Percentiles rank a stretch among this genome's conserved stretches.
These are phyloP conservation scores for Helicoverpa assulta DNA, from an alignment of 2,888 invertebrate species.

Conservation along the genomic window DNA sequence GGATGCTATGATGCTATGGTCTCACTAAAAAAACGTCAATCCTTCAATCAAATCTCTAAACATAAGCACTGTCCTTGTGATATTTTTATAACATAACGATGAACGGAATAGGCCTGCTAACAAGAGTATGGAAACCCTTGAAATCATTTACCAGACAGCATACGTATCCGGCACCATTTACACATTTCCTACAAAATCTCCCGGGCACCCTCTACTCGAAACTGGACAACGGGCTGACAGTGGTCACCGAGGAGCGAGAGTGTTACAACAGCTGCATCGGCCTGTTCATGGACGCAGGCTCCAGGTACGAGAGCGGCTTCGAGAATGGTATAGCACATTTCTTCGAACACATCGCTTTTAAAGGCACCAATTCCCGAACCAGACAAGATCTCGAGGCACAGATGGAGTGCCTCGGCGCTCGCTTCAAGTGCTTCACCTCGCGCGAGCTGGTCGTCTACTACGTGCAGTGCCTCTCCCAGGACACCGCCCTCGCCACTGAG, in stretches of 20 bases:
- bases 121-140: conserved; percentile 62
- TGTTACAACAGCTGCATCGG: conserved; percentile 88
- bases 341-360: conserved; percentile 83
- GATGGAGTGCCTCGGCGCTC: conserved; percentile 98
- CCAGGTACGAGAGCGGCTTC: conserved; percentile 74
- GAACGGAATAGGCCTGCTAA: conserved; percentile 60
- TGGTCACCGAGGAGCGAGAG: conserved; percentile 98
- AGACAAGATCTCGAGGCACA: conserved; percentile 96
- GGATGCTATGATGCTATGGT: neutral
- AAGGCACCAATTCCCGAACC: conserved; percentile 93
- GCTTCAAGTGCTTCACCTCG: conserved; percentile 98
- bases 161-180: conserved; percentile 89
- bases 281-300: conserved; percentile 78
- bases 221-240: conserved; percentile 95
- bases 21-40: neutral
- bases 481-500: conserved; percentile 96
- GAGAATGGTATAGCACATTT: conserved; percentile 83
- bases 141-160: conserved; percentile 89
- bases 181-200: conserved; percentile 89
- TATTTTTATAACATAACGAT: conserved; percentile 47
- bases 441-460: conserved; percentile 99
- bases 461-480: conserved; percentile 97
- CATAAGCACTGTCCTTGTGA: conserved; percentile 12
- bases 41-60: neutral
- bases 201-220: conserved; percentile 95